Evolutionary conservation across 2,113 vertebrate species (phyloP).

Genomic region (Ibidorhyncha struthersii): DNA sequence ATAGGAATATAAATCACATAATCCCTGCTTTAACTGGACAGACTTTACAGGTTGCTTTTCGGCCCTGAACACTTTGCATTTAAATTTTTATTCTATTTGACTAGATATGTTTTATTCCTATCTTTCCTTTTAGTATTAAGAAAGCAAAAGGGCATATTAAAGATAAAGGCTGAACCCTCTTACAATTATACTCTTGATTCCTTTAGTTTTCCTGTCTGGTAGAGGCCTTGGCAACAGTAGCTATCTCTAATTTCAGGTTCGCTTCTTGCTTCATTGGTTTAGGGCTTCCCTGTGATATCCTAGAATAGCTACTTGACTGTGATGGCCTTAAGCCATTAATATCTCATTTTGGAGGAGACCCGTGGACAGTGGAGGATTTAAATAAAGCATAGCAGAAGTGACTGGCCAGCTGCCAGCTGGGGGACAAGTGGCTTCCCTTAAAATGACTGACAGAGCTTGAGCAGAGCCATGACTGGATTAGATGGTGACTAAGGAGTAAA

Average conservation of each 20-base stretch:
- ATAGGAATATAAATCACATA: not conserved
- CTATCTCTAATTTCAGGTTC: not conserved
- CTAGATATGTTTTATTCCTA: not conserved
- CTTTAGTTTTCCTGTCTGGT: not conserved
- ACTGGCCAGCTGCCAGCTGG: constrained; percentile 27
- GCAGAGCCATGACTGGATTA: constrained; percentile 29
- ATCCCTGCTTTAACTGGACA: not conserved
- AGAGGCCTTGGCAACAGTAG: not conserved
- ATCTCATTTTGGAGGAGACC: constrained; percentile 20
- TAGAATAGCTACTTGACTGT: constrained; percentile 42
- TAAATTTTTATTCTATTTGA: not conserved
- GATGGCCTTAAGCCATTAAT: constrained; percentile 42
- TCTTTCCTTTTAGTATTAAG: not conserved
- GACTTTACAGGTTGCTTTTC: not conserved
- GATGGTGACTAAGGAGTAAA: constrained; percentile 11
- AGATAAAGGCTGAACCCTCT: not conserved
- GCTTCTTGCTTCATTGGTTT: not conserved
- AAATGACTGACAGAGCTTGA: constrained; percentile 40
- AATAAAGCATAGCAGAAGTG: constrained; percentile 34
- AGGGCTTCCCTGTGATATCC: constrained; percentile 43
- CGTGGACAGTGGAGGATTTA: constrained; percentile 23
- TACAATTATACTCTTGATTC: not conserved
- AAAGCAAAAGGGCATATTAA: not conserved
- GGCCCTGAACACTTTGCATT: not conserved
- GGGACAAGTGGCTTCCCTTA: constrained; percentile 47